Evolutionary conservation across 2,888 invertebrate genomes (phyloP), one percentile per base, ranked within the genome.

Genomic region (Sinodicranocentrus sp.): DNA sequence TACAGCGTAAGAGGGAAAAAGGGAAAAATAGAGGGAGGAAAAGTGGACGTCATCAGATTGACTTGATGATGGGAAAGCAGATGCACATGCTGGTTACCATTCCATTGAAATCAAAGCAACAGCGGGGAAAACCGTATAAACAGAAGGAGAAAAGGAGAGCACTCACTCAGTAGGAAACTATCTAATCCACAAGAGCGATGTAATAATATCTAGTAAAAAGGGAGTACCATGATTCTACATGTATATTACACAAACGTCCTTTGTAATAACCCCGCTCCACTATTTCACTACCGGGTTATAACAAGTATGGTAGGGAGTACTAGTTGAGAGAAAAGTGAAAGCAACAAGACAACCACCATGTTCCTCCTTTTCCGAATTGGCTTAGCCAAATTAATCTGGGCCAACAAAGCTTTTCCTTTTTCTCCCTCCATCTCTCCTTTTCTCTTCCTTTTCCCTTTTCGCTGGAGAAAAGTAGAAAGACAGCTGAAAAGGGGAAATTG

Each of bases 301-400:
- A n/a, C n/a, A n/a, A n/a, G n/a, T n/a, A n/a, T 59, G 17, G 73
- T 26, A 71, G 3, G 59, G 28, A n/a, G n/a, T n/a, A n/a, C n/a
- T n/a, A n/a, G n/a, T n/a, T 48, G 54, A 19, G 25, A 28, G n/a
- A 21, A 59, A 70, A 39, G 21, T 44, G 15, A 79, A 79, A 79
- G 63, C 63, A 71, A 65, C 63, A 79, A 79, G 67, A 80, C 72
- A 72, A 80, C 72, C 72, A 73, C 48, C 54, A 63, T 80, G 72
- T 73, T 61, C 57, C 70, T 23, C 28, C 71, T 54, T 79, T 71
- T 71, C 61, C 79, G 59, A 79, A 79, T 79, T 79, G 79, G 71
- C 79, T 71, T 79, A 71, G 79, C 79, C 79, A 79, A 79, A 79
- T 79, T 79, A 79, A 70, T 79, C 79, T 63, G 63, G 79, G 79